Base-by-base conservation (phyloP, 35 echinoderm and acorn worm species). In the Apostichopus parvimensis region DNA sequence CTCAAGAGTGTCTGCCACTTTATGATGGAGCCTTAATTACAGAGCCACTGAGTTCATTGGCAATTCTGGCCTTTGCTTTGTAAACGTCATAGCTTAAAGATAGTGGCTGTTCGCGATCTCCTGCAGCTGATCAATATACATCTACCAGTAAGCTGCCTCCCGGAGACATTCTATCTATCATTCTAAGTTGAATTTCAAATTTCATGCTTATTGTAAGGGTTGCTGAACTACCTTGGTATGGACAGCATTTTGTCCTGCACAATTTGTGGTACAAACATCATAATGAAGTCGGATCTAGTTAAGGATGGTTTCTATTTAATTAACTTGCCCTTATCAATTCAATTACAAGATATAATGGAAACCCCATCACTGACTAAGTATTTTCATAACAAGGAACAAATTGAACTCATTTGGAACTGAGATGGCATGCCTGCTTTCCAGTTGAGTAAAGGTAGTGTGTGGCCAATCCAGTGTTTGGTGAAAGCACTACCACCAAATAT, bases 401-500 rank as follows among this genome's bases (percentile, higher is more conserved):
- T 87, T 87, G 56, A 87, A 55, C 17, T 87, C 12, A 87, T 87
- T 60, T 87, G 84, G 84, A 87, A 87, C 23, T 57, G 84, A 9
- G 84, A 87, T 64, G 84, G 84, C 5, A 61, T 87, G 21, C 84
- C 84, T 11, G 84, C 84, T 5, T 87, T 87, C 55, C 54, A 87
- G 57, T 87, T 59, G 9, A 15, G 73, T 6, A 77, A 77, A 15
- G 73, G 73, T 9, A 77, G 73, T 77, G 73, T 77, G 73, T 77
- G 73, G 73, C 73, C 73, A 0, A 87, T 87, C 55, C 21, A 61
- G 55, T 57, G 58, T 68, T 68, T 79, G 12, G 25, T 91, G 5
- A 78, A 53, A 57, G 71, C 25, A 5, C 75, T 91, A 77, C 72
- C 89, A 8, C 89, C 89, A 91, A 54, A 91, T 5, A 28, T 75